A percentile compares a stretch with the other conserved stretches of the same genome.
Evolutionary conservation across 2,888 invertebrate genomes (phyloP).

Genomic region (Macrophya annulata): DNA sequence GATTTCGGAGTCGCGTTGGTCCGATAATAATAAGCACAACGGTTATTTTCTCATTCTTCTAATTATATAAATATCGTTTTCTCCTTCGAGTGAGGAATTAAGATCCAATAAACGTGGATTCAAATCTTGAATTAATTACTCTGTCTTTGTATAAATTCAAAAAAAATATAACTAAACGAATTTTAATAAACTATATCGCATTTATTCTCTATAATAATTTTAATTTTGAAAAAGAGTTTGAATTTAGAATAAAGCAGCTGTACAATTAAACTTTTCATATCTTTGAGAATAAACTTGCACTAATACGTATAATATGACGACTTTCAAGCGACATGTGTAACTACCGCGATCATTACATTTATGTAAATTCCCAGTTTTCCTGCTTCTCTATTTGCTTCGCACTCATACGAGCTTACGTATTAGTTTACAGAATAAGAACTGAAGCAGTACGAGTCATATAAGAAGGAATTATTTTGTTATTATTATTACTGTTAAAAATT

Average conservation of each 20-base stretch:
- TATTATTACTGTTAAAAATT: no score
- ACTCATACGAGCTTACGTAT: background rate
- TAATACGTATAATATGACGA: background rate
- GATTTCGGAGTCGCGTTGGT: background rate
- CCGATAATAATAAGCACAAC: slow-evolving; percentile 10
- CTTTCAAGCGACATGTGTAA: background rate
- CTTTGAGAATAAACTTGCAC: background rate
- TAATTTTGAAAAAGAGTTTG: background rate
- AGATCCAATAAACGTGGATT: background rate
- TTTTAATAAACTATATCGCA: background rate
- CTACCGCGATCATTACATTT: background rate
- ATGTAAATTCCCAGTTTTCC: background rate
- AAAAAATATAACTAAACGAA: background rate
- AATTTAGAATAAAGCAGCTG: background rate
- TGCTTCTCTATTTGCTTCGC: background rate
- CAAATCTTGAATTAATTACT: background rate
- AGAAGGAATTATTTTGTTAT: background rate
- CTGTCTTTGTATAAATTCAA: background rate
- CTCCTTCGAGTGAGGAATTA: background rate
- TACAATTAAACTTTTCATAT: background rate
- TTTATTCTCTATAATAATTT: background rate
- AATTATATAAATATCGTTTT: background rate
- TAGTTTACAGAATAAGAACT: background rate
- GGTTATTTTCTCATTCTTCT: background rate
- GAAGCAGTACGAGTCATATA: background rate